These are phyloP conservation scores for Halcyon leucocephala DNA, from an alignment of 2,797 vertebrate genomes.

Conservation along the genomic window DNA sequence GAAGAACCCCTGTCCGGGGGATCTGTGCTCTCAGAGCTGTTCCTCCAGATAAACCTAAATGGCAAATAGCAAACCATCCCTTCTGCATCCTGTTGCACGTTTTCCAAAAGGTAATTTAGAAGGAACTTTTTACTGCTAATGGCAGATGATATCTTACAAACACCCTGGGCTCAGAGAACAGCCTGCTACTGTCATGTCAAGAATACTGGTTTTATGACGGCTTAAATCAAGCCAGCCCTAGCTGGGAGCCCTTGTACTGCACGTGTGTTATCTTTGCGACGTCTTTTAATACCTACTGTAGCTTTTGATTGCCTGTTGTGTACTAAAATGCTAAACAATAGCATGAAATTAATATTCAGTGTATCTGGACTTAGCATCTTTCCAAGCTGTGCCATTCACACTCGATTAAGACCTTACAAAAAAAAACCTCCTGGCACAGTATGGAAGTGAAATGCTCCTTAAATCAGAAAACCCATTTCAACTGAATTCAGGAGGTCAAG, in stretches of 20 bases:
- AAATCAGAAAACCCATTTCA: neutral
- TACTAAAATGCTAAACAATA: neutral
- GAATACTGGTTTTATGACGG: neutral
- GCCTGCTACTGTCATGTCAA: neutral
- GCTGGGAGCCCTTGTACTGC: neutral
- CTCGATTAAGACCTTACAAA: neutral
- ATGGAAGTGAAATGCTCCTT: neutral
- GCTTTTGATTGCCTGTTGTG: neutral
- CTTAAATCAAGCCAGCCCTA: neutral
- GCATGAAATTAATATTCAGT: neutral
- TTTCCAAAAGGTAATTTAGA: neutral
- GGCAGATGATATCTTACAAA: neutral
- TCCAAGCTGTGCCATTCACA: neutral
- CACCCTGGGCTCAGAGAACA: neutral
- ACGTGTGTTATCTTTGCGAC: neutral
- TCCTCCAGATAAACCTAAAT: neutral
- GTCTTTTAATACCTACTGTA: neutral
- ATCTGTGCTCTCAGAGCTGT: neutral
- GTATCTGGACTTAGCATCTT: neutral
- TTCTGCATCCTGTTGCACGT: neutral
- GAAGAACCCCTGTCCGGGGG: neutral
- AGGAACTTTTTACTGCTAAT: neutral
- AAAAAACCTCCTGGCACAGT: neutral
- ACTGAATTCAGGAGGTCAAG: neutral
- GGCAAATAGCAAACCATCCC: neutral